Evolutionary conservation across 2,113 vertebrate species (phyloP).

Genomic region (Cygnus atratus): DNA sequence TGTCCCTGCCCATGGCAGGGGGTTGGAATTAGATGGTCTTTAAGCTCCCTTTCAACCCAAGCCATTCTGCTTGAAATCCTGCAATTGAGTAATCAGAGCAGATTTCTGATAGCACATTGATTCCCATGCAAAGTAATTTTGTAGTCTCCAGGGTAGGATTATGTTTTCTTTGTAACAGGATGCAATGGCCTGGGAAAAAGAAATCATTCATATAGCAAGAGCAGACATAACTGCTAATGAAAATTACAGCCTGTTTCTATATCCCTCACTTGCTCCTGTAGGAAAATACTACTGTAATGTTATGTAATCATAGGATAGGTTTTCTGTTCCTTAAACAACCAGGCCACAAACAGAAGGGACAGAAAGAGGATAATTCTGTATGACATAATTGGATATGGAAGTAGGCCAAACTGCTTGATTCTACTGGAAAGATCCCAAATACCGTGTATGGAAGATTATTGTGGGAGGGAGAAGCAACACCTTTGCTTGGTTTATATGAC

Average conservation of each 20-base stretch:
- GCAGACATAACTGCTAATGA: not conserved
- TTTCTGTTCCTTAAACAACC: constrained; percentile 3
- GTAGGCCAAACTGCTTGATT: not conserved
- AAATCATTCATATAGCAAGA: not conserved
- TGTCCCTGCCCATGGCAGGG: not conserved
- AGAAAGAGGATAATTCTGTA: constrained; percentile 13
- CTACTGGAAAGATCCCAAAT: not conserved
- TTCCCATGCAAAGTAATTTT: not conserved
- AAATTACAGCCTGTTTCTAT: not conserved
- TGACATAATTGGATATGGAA: constrained; percentile 6
- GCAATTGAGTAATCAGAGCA: not conserved
- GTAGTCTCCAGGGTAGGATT: not conserved
- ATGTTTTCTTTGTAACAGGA: not conserved
- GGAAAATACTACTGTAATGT: not conserved
- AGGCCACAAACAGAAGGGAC: constrained; percentile 16
- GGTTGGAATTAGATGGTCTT: not conserved
- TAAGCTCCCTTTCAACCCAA: not conserved
- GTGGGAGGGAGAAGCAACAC: not conserved
- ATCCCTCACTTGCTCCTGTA: not conserved
- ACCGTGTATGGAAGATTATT: not conserved
- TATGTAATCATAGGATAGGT: not conserved
- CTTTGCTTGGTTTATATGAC: not conserved
- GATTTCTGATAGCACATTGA: not conserved
- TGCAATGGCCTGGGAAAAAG: not conserved
- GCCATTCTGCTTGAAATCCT: not conserved